A percentile compares a stretch with the other conserved stretches of the same genome.
Evolutionary conservation across 2,113 vertebrate genomes (phyloP).

Genomic region (Thermophis baileyi): DNA sequence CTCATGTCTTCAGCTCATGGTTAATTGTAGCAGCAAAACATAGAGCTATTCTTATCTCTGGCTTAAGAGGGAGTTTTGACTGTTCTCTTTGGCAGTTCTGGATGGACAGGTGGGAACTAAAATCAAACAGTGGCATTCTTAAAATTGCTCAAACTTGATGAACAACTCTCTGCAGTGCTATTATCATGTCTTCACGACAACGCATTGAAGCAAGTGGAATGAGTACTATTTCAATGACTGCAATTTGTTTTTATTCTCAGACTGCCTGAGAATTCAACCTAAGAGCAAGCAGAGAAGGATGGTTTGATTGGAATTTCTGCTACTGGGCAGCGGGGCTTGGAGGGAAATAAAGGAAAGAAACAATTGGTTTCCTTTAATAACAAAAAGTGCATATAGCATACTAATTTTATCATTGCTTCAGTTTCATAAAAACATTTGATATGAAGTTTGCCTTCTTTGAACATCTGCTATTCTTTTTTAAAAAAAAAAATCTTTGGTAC

Average conservation of each 20-base stretch:
- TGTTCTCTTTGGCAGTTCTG: constrained; percentile 10
- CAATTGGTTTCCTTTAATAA: neutral
- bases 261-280: constrained; percentile 2
- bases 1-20: neutral
- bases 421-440: neutral
- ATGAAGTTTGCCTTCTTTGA: neutral
- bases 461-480: neutral
- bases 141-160: constrained; percentile 9
- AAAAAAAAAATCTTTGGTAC: neutral
- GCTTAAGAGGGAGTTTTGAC: neutral
- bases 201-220: neutral
- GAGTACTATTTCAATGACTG: neutral
- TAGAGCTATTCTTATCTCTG: constrained; percentile 22
- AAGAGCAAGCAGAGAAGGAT: too few species aligned
- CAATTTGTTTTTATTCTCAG: neutral
- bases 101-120: constrained; percentile 35
- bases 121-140: constrained; percentile 9
- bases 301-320: neutral
- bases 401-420: neutral
- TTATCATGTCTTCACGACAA: neutral
- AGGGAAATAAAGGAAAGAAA: neutral
- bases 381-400: neutral
- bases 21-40: constrained; percentile 33
- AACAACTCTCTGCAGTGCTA: constrained; percentile 7
- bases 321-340: neutral